Base-by-base conservation (phyloP, 2,113 vertebrate species). In the Barnardius zonarius region DNA sequence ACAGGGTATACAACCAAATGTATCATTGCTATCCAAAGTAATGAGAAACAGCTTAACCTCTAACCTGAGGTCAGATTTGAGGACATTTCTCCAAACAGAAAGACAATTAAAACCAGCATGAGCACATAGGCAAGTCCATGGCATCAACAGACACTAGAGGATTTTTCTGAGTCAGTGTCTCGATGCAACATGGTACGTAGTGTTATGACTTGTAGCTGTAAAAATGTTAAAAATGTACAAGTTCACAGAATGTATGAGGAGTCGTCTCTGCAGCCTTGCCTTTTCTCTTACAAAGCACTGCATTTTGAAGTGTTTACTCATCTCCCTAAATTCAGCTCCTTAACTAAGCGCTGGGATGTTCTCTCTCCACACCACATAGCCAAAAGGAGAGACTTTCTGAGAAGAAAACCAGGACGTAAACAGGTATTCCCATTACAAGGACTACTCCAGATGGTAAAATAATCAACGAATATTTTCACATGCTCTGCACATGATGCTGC, bases 101-200 rank as follows among this genome's bases (percentile, higher is more conserved):
- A 62, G 59, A 77, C 82, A 95, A 49, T 73, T 90, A 91, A 85
- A 95, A 77, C n/a, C 72, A 91, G 81, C 63, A 75, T 35, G 35
- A 93, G 49, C 63, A 72, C 75, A 88, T 0, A 83, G n/a, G 59
- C 35, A 91, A 69, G 67, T 55, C 54, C n/a, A 66, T 2, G 1
- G 62, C 39, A 49, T 13, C 74, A 49, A 41, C 17, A 85, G 33
- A 43, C 23, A 33, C 18, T 23, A 62, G 30, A 69, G 11, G 27
- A 44, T n/a, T 76, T 73, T 83, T 72, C 57, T 17, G 31, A 90
- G 70, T 31, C 19, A 41, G 59, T 57, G 44, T 54, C 16, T 22
- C 0, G 0, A 33, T 33, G 68, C 44, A 57, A 46, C 1, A 1
- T 1, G 6, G 23, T 51, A 67, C 0, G 0, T 16, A 76, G 18